Evolutionary conservation across 2,888 invertebrate genomes (phyloP).

Genomic region (Hoplodrina blanda): DNA sequence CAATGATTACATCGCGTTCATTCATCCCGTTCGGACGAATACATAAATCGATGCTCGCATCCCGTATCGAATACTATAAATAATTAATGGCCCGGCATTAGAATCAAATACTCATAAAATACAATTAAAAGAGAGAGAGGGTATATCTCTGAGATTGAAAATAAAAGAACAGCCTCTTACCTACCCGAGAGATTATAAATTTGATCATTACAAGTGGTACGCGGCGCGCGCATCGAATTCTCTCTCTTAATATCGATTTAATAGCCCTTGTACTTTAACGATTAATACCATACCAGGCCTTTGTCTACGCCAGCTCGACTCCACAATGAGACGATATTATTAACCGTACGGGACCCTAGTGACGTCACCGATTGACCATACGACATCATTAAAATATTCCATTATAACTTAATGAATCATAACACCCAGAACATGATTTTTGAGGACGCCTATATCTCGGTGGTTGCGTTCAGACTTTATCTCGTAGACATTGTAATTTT

Average conservation of each 20-base stretch:
- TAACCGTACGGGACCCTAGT: constrained; percentile 62
- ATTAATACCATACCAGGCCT: constrained; percentile 81
- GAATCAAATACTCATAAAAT: constrained; percentile 91
- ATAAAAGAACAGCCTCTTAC: constrained; percentile 87
- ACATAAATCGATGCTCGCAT: constrained; percentile 87
- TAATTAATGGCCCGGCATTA: constrained; percentile 90
- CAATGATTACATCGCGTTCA: constrained; percentile 77
- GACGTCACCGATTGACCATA: constrained; percentile 46
- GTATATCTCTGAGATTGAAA: constrained; percentile 85
- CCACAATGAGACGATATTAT: constrained; percentile 72
- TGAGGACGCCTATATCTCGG: constrained; percentile 65
- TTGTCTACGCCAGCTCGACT: constrained; percentile 74
- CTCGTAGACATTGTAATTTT: constrained; percentile 79
- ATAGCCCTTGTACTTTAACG: constrained; percentile 83
- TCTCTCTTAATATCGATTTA: constrained; percentile 87
- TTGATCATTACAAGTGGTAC: constrained; percentile 88
- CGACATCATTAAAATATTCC: constrained; percentile 67
- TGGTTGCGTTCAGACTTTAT: constrained; percentile 68
- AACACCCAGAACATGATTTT: constrained; percentile 51
- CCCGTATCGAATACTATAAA: constrained; percentile 90
- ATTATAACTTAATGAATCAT: constrained; percentile 53
- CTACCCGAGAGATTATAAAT: constrained; percentile 89
- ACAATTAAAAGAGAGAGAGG: constrained; percentile 90
- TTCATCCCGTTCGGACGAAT: constrained; percentile 81
- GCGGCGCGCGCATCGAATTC: constrained; percentile 86